Conservation (phyloP, 2,797 vertebrate genomes). For the Clarias fuscus region DNA sequence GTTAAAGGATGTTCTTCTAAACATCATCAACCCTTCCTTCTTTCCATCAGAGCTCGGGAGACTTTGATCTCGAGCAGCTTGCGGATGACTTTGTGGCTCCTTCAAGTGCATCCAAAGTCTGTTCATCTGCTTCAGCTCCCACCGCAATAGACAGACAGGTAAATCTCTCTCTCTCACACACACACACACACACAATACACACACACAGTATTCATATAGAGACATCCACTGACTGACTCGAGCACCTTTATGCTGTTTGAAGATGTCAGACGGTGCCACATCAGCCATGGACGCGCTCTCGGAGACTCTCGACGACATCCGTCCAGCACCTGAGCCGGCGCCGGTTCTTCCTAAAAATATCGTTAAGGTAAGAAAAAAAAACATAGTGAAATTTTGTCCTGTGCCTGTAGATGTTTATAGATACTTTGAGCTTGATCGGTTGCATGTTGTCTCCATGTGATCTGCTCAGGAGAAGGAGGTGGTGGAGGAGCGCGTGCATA, state of each 20-base stretch:
- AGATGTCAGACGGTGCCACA: constrained; percentile 59
- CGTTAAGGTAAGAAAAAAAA: constrained; percentile 66
- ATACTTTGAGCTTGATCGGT: neutral
- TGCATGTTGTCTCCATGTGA: neutral
- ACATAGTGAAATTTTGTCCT: neutral
- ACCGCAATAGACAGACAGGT: constrained; percentile 59
- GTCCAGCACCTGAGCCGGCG: constrained; percentile 58
- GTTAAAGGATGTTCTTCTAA: neutral
- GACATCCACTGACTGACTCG: neutral
- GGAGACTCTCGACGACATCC: constrained; percentile 67
- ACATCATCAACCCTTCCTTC: neutral
- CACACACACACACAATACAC: neutral
- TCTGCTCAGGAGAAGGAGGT: constrained; percentile 69
- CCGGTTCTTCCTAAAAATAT: constrained; percentile 61
- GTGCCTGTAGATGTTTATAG: neutral
- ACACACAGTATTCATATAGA: neutral
- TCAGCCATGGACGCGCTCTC: constrained; percentile 73
- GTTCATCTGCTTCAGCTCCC: constrained; percentile 58
- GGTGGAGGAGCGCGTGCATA: constrained; percentile 68
- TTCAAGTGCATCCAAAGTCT: constrained; percentile 61
- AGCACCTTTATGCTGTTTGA: neutral
- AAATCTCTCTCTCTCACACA: neutral
- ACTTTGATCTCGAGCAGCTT: constrained; percentile 64
- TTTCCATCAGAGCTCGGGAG: constrained; percentile 56
- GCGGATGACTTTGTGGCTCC: constrained; percentile 64